phyloP scores from a whole-genome alignment of 2,113 vertebrate genomes.

The Mesembrinibis cayennensis region DNA sequence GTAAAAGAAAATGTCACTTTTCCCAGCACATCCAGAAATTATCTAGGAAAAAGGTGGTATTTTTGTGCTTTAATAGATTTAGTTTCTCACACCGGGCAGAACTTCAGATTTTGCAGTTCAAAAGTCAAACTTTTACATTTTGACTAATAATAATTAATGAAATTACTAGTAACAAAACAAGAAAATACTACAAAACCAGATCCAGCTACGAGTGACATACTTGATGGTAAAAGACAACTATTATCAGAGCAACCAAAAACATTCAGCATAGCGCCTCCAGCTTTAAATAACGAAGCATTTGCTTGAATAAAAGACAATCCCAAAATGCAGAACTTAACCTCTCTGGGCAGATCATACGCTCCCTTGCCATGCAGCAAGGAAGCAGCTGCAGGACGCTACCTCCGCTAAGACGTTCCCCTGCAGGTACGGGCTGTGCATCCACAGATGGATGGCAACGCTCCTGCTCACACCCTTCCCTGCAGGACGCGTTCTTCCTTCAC shows the following conservation, averaged over 20 bases:
- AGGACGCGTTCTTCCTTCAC: background rate
- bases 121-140: background rate
- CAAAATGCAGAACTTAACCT: background rate
- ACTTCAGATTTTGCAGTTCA: background rate
- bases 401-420: background rate
- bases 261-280: background rate
- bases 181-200: background rate
- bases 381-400: background rate
- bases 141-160: background rate
- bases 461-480: background rate
- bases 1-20: background rate
- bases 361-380: background rate
- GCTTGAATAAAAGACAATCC: background rate
- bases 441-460: background rate
- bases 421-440: background rate
- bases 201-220: background rate
- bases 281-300: background rate
- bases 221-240: background rate
- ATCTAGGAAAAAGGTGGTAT: background rate
- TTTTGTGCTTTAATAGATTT: background rate
- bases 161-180: background rate
- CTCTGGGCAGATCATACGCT: background rate
- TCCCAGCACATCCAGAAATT: background rate
- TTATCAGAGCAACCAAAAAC: background rate
- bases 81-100: background rate